phyloP scores from a whole-genome alignment of 2,797 vertebrate genomes.

The Malurus splendens region DNA sequence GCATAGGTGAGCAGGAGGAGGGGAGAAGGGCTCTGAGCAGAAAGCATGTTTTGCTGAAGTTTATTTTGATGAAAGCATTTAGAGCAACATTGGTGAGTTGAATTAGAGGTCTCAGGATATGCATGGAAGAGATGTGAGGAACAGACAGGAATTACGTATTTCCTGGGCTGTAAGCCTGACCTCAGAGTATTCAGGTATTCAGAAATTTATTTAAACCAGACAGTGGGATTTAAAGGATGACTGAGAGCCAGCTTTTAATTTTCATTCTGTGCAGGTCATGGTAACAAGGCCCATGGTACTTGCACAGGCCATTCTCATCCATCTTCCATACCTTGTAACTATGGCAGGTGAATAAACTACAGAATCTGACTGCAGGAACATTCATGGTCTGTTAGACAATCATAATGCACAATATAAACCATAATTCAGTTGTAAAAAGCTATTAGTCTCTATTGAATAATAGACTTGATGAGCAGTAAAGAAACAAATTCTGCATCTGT shows the following conservation, averaged over 20 bases:
- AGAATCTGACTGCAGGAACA: neutral
- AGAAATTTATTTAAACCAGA: neutral
- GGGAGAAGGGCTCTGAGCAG: neutral
- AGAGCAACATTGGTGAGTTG: neutral
- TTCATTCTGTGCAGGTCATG: conserved; percentile 3
- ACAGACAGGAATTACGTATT: neutral
- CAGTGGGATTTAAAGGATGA: neutral
- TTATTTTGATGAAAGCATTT: neutral
- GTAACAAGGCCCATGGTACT: neutral
- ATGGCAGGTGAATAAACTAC: conserved; percentile 38
- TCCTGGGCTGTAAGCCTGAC: neutral
- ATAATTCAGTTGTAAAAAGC: neutral
- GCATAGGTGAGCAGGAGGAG: neutral
- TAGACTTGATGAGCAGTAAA: neutral
- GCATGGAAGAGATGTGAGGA: neutral
- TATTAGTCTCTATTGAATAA: conserved; percentile 17
- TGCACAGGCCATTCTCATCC: conserved; percentile 38
- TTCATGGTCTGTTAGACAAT: conserved; percentile 53
- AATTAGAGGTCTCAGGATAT: neutral
- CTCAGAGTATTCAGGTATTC: neutral
- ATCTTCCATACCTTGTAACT: conserved; percentile 19
- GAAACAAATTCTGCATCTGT: neutral
- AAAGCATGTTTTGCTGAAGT: neutral
- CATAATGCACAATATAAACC: conserved; percentile 50
- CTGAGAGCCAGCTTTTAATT: neutral